Base-by-base conservation (phyloP, 2,113 vertebrate species). In the Dicrurus megarhynchus region DNA sequence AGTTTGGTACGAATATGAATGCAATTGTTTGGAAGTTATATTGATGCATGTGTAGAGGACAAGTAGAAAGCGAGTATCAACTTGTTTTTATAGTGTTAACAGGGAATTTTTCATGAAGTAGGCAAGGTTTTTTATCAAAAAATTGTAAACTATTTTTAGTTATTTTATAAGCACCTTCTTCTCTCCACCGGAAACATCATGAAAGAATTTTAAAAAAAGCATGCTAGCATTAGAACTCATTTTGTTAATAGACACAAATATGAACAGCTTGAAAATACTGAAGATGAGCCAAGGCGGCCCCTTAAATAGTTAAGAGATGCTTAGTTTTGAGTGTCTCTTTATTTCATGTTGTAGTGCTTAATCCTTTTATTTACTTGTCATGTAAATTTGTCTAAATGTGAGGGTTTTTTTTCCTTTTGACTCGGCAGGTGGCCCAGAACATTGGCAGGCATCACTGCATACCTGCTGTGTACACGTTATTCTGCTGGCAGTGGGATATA, bases 371-470 rank as follows among this genome's bases (percentile, higher is more conserved):
- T 95, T 92, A 47, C 73, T 78, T 78, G 73, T 86, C 55, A n/a
- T 60, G 75, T 94, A 65, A 90, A 79, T 94, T 93, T 94, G 53
- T 91, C 82, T 92, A 2, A 46, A 77, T 84, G 71, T 41, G 53
- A 78, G 33, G 21, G 0, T 6, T 84, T 89, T 69, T 90, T 24
- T 59, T 23, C 21, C 61, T 80, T 97, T 71, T 63, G 2, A 79
- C 93, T 96, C 92, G 69, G 37, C 95, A 99, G 99, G 97, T 99
- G 99, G 99, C 99, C 99, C 26, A 98, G 99, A 57, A 99, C 99
- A 3, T 89, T 99, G 97, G 99, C 99, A 7, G 99, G 99, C 95
- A 99, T 99, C 88, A 99, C 98, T 21, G 98, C 99, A 0, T 98
- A 99, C 95, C 98, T 99, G 63, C 98, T 99, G 88, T 99, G 99